Conservation (phyloP, 2,888 invertebrate genomes). For the Erynnis tages region DNA sequence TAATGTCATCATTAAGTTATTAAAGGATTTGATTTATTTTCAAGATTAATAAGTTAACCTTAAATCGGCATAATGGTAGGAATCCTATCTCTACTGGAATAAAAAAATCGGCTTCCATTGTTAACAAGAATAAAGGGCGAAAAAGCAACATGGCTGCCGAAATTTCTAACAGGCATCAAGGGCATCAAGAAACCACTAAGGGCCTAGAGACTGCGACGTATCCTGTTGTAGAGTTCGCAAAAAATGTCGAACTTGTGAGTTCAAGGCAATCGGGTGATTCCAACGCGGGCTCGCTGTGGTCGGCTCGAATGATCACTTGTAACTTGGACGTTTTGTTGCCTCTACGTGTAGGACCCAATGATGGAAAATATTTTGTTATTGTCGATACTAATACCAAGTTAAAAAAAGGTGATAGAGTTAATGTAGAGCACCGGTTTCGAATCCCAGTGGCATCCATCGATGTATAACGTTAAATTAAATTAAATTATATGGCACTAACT, state of each 20-base stretch:
- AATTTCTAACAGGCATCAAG: slow-evolving; percentile 58
- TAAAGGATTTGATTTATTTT: too few relatives aligned
- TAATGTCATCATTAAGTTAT: too few relatives aligned
- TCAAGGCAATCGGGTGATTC: slow-evolving; percentile 76
- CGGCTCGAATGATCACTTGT: slow-evolving; percentile 40
- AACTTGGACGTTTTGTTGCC: slow-evolving; percentile 9
- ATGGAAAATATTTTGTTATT: neutral
- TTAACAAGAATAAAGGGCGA: slow-evolving; percentile 1
- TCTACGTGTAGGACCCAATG: neutral
- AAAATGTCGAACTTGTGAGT: slow-evolving; percentile 74
- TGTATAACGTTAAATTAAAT: too few relatives aligned
- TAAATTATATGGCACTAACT: too few relatives aligned
- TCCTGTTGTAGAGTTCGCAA: slow-evolving; percentile 72
- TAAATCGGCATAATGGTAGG: too few relatives aligned
- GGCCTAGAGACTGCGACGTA: slow-evolving; percentile 57
- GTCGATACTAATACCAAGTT: too few relatives aligned
- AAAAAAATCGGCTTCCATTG: neutral
- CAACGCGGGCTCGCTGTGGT: slow-evolving; percentile 39
- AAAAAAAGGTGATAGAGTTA: too few relatives aligned
- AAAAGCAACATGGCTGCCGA: slow-evolving; percentile 39
- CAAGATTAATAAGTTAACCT: too few relatives aligned
- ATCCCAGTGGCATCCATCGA: too few relatives aligned
- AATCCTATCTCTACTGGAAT: too few relatives aligned
- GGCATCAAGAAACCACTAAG: slow-evolving; percentile 63
- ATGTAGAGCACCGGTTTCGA: too few relatives aligned